Base-by-base conservation (phyloP, 1,140 invertebrate genomes). In the Neuroterus valhalla region DNA sequence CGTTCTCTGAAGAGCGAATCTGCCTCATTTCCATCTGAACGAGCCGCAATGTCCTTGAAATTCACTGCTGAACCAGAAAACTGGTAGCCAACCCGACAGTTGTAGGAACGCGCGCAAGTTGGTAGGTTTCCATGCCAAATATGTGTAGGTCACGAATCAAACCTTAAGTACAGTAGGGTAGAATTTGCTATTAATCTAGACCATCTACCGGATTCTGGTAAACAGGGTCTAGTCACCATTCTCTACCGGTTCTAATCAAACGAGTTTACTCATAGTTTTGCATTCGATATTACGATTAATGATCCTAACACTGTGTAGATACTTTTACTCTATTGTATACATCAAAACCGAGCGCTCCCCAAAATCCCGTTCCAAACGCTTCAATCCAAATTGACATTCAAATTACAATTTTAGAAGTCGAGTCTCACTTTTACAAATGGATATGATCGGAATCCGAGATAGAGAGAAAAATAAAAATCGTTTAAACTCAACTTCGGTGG, bases 111-210 rank as follows among this genome's bases (percentile, higher is more conserved):
- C 82, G 81, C 75, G 79, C 81, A 83, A 85, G 79, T 82, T 79
- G 84, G 81, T 85, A 85, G 84, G 82, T 89, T 87, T 87, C 82
- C 85, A 88, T 89, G 87, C 88, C 88, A 89, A 89, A 89, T 88
- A 88, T 83, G 77, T 84, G 83, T 86, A 84, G 80, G 78, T 85
- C 78, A 78, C 78, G 79, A 87, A 86, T 78, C 79, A 81, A 84
- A 84, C 76, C 77, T 81, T 82, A 85, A 78, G 74, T 83, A 72
- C 79, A 79, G 82, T 84, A 85, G 76, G 43, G 78, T 71, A 70
- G 66, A 78, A 70, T 80, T 78, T 81, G 75, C 44, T 70, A 78
- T 48, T 66, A 72, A 70, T 66, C 76, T 79, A 76, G 80, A 75
- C 78, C 78, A 74, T 52, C 55, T 74, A 75, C 73, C 77, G 78